Evolutionary conservation across 2,113 vertebrate genomes (phyloP).

Genomic region (Ginglymostoma cirratum): DNA sequence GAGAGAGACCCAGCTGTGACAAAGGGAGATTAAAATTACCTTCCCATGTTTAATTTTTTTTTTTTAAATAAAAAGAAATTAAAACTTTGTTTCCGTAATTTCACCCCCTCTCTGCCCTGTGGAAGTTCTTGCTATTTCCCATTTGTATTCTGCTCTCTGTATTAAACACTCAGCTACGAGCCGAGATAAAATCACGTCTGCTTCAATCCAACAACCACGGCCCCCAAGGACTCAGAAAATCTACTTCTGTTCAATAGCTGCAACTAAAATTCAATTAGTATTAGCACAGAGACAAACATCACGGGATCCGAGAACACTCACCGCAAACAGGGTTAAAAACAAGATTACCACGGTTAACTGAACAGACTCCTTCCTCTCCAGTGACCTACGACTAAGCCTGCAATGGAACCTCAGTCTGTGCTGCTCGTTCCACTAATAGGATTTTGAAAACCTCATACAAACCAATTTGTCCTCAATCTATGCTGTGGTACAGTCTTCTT

Average conservation of each 20-base stretch:
- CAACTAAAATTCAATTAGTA: conserved; percentile 82
- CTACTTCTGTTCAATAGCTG: conserved; percentile 68
- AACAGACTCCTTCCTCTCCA: not conserved
- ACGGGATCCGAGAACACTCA: not conserved
- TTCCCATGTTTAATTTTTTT: not conserved
- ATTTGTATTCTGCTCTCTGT: conserved; percentile 27
- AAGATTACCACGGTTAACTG: conserved; percentile 16
- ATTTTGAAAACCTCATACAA: not conserved
- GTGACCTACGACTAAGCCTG: not conserved
- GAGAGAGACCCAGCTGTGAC: not conserved
- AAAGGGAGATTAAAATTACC: not conserved
- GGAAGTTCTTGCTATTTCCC: not conserved
- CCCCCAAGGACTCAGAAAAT: conserved; percentile 66
- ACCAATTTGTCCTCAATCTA: not conserved
- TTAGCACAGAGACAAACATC: conserved; percentile 56
- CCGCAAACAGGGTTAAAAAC: not conserved
- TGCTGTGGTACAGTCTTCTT: not conserved
- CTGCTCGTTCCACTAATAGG: not conserved
- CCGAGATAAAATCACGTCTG: conserved; percentile 45
- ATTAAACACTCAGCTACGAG: conserved; percentile 30
- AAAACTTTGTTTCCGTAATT: not conserved
- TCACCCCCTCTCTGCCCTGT: not conserved
- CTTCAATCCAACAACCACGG: conserved; percentile 37
- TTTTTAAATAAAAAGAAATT: not conserved
- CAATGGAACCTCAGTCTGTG: not conserved